Evolutionary conservation across 2,888 invertebrate species (phyloP), one percentile per base, ranked within the genome.

Genomic region (Andrena hattorfiana): DNA sequence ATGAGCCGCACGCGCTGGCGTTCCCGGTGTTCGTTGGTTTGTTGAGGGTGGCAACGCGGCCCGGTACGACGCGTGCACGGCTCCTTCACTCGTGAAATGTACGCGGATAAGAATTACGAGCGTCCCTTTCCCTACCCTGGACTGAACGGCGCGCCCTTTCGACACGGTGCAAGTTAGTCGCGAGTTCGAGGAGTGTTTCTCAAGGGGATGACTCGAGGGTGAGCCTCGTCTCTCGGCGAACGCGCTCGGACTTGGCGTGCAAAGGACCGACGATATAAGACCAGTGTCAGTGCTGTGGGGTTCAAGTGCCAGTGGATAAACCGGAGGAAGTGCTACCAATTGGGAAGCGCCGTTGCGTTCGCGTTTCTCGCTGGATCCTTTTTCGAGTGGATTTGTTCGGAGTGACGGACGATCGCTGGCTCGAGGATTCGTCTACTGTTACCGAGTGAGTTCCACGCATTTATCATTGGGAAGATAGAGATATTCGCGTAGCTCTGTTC

Each of bases 1-100:
- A 91, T 89, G 91, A 92, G 92, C 91, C 92, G 91, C 91, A 91
- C 90, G 91, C 87, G 92, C 83, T 82, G 83, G 85, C 83, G 81
- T 82, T 89, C 76, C 20, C 30, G 83, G 74, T 79, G 82, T 73
- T 75, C 71, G 75, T 78, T 54, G 62, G 30, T 42, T 83, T 42
- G 56, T 63, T 64, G 62, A 74, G 79, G 82, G 74, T 81, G 75
- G 28, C 67, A 66, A 70, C 78, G 60, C 77, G 80, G 51, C 32
- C 51, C 48, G 42, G 35, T 26, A 56, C 77, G 49, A 59, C 81
- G 80, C 60, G 83, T 77, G 77, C 78, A 67, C 66, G 32, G 26
- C 32, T 59, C n/a, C 56, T 16, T 56, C 30, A 3, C 77, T 10
- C 54, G 60, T 54, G 81, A 48, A 26, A 69, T 80, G 70, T 35